Conservation (phyloP, 2,888 invertebrate genomes). For the Napeogenes inachia region DNA sequence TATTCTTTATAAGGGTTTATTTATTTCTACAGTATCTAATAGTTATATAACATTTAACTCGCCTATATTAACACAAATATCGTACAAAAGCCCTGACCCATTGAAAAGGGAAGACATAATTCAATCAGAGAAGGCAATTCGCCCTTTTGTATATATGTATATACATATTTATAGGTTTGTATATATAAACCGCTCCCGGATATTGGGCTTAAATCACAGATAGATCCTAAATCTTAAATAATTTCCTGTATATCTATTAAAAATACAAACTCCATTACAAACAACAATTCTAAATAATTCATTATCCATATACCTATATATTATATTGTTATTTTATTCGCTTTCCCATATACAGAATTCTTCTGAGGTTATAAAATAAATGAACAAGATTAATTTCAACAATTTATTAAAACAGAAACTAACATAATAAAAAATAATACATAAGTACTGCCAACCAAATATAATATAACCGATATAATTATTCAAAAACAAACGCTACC, state of each 20-base stretch:
- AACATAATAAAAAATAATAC: background rate
- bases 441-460: constrained; percentile 11
- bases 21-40: background rate
- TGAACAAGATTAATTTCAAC: no score
- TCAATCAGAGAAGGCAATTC: constrained; percentile 68
- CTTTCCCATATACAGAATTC: no score
- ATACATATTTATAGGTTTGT: constrained; percentile 59
- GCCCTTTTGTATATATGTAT: constrained; percentile 57
- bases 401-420: background rate
- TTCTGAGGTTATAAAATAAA: no score
- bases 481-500: constrained; percentile 46
- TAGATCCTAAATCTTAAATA: constrained; percentile 32
- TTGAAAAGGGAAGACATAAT: constrained; percentile 60
- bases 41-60: constrained; percentile 13
- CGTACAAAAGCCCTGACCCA: constrained; percentile 51
- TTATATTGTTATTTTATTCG: no score
- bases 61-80: constrained; percentile 47
- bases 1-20: background rate
- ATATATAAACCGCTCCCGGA: constrained; percentile 66
- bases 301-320: no score
- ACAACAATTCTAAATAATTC: no score
- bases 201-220: constrained; percentile 35
- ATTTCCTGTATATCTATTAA: constrained; percentile 11
- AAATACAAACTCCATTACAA: background rate
- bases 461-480: constrained; percentile 37